phyloP scores from a whole-genome alignment of 2,888 invertebrate species.

The Aplocera efformata region DNA sequence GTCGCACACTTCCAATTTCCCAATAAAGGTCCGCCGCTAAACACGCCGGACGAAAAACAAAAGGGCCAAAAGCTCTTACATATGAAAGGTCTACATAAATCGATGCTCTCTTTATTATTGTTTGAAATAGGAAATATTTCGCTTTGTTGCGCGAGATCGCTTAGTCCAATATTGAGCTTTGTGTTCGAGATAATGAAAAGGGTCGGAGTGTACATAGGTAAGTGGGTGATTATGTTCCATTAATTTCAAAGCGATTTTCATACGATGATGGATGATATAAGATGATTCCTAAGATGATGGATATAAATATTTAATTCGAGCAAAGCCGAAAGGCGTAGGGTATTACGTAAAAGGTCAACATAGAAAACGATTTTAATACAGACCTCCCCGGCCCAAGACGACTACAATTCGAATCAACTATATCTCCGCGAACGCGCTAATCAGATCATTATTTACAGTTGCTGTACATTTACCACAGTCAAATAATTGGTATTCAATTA shows the following conservation, averaged over 20 bases:
- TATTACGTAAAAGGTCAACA: too few relatives aligned
- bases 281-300: not conserved
- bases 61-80: slow-evolving; percentile 45
- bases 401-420: slow-evolving; percentile 39
- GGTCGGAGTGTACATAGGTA: slow-evolving; percentile 23
- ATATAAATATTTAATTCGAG: too few relatives aligned
- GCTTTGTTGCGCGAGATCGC: slow-evolving; percentile 34
- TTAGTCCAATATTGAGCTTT: slow-evolving; percentile 32
- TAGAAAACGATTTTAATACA: too few relatives aligned
- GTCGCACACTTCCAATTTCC: slow-evolving; percentile 64
- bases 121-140: slow-evolving; percentile 51
- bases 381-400: not conserved
- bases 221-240: slow-evolving; percentile 26
- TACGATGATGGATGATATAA: too few relatives aligned
- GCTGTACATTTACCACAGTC: slow-evolving; percentile 6
- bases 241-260: slow-evolving; percentile 16
- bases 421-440: slow-evolving; percentile 33
- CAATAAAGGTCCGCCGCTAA: slow-evolving; percentile 60
- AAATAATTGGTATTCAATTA: not conserved
- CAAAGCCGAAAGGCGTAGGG: too few relatives aligned
- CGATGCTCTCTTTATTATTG: slow-evolving; percentile 54
- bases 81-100: slow-evolving; percentile 52
- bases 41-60: slow-evolving; percentile 57
- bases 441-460: slow-evolving; percentile 15
- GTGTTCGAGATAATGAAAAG: slow-evolving; percentile 33